Conservation (phyloP, 1,140 invertebrate species). For the Brachionus plicatilis region DNA sequence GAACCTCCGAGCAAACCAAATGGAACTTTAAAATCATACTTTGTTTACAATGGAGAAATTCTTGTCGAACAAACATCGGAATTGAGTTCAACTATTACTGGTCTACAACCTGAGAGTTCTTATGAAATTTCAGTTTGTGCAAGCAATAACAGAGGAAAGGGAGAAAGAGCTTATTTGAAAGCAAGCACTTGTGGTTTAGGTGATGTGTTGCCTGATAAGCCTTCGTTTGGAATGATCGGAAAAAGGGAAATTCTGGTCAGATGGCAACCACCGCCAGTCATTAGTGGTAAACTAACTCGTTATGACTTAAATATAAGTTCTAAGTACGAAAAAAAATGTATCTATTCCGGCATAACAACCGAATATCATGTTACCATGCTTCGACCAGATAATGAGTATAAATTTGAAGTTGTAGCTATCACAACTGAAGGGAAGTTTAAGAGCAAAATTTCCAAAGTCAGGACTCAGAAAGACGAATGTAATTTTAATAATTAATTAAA, state of each 20-base stretch:
- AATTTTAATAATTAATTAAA: constrained; percentile 41
- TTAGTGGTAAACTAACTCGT: constrained; percentile 50
- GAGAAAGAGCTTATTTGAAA: constrained; percentile 36
- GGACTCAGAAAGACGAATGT: constrained; percentile 55
- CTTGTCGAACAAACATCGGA: constrained; percentile 49
- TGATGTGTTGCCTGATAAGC: constrained; percentile 52
- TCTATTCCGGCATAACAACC: constrained; percentile 53
- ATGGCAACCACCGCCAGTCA: constrained; percentile 52
- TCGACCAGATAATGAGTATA: constrained; percentile 53
- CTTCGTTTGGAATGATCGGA: constrained; percentile 51
- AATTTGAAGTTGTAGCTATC: constrained; percentile 49
- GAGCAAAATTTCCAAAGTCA: constrained; percentile 51
- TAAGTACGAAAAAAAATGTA: constrained; percentile 42
- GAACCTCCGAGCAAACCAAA: background rate
- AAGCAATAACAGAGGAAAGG: constrained; percentile 50
- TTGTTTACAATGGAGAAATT: constrained; percentile 43
- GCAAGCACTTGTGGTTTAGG: constrained; percentile 43
- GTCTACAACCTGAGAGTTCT: constrained; percentile 48
- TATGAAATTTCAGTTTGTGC: constrained; percentile 52
- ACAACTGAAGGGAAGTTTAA: constrained; percentile 55
- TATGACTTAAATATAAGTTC: constrained; percentile 53
- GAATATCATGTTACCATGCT: constrained; percentile 46
- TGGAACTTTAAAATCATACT: background rate
- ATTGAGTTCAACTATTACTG: constrained; percentile 48
- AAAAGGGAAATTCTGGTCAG: constrained; percentile 51